Conservation (phyloP, 2,888 invertebrate species). For the Capitulum mitella region DNA sequence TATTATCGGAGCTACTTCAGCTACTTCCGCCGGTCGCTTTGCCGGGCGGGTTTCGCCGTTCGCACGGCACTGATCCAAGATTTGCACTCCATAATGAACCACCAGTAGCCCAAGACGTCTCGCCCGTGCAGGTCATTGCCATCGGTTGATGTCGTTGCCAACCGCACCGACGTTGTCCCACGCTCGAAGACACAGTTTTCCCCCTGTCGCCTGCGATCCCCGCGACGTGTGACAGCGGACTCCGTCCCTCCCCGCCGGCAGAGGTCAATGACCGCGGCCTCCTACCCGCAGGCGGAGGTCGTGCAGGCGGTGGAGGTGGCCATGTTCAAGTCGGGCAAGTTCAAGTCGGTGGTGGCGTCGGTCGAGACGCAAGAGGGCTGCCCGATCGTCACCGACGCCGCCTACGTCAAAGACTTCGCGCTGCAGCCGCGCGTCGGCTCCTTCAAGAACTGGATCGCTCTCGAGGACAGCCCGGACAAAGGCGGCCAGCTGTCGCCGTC, state of each 20-base stretch:
- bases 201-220: too few species aligned
- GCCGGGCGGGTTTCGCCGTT: too few species aligned
- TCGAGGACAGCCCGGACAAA: slow-evolving; percentile 72
- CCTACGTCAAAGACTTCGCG: slow-evolving; percentile 55
- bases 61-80: too few species aligned
- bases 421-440: slow-evolving; percentile 66
- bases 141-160: too few species aligned
- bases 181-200: too few species aligned
- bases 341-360: slow-evolving; percentile 75
- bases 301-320: slow-evolving; percentile 88
- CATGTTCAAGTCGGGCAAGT: slow-evolving; percentile 90
- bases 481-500: slow-evolving; percentile 51
- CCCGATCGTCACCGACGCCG: slow-evolving; percentile 58
- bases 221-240: background rate
- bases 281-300: slow-evolving; percentile 73
- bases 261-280: background rate
- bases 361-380: slow-evolving; percentile 55
- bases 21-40: too few species aligned
- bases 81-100: too few species aligned
- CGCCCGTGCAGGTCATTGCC: too few species aligned
- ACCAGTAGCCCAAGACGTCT: too few species aligned
- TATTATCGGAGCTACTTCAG: too few species aligned
- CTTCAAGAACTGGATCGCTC: slow-evolving; percentile 83
- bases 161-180: too few species aligned
- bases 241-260: background rate